phyloP scores from a whole-genome alignment of 2,888 invertebrate genomes.

The Amiota communis region DNA sequence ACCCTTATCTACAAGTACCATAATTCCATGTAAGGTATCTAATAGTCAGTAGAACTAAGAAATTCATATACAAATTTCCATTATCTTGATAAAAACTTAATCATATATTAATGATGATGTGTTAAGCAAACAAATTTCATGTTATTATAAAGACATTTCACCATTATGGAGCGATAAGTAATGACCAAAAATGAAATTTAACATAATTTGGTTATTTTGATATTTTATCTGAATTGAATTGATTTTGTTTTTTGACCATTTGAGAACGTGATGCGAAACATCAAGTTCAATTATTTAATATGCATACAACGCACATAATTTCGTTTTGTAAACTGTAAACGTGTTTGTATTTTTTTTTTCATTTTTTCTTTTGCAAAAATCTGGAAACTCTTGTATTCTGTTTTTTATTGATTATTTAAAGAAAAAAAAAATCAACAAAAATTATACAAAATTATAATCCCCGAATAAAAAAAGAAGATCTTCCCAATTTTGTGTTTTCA shows the following conservation, averaged over 20 bases:
- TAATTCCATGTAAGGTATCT: no score
- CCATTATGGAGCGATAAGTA: background rate
- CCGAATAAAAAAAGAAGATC: no score
- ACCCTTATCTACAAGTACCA: no score
- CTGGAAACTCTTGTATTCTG: background rate
- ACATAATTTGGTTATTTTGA: background rate
- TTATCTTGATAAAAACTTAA: no score
- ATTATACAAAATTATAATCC: no score
- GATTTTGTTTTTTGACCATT: conserved; percentile 27
- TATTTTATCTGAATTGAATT: background rate
- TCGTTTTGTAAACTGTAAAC: conserved; percentile 50
- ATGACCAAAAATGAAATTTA: conserved; percentile 1
- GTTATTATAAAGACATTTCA: conserved; percentile 17
- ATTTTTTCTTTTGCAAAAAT: conserved; percentile 38
- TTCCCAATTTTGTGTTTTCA: no score
- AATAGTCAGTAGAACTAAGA: no score
- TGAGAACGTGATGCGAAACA: no score
- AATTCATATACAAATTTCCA: no score
- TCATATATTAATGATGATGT: background rate
- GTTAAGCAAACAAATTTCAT: background rate
- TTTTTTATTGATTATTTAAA: background rate
- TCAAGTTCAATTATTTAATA: conserved; percentile 33
- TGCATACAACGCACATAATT: conserved; percentile 40
- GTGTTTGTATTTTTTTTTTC: conserved; percentile 46
- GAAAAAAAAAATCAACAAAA: no score